A percentile compares a stretch with the other conserved stretches of the same genome.
These are phyloP conservation scores for Hemichromis elongatus DNA, from an alignment of 2,113 vertebrate genomes.

Conservation along the genomic window DNA sequence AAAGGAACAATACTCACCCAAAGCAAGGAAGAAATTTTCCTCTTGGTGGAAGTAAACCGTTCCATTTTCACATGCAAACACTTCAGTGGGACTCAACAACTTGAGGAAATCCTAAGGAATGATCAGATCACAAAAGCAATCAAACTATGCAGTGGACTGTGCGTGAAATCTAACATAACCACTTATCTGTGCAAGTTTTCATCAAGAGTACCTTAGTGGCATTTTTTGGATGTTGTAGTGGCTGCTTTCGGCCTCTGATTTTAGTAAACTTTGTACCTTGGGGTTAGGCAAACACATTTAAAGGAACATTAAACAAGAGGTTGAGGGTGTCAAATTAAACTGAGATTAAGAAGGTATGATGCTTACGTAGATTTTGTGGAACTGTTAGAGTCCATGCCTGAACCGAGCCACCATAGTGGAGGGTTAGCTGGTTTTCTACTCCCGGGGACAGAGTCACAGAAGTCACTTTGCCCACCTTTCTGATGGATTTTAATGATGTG, in stretches of 20 bases:
- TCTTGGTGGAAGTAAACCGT: constrained; percentile 59
- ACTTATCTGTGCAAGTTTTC: background rate
- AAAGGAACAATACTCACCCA: constrained; percentile 37
- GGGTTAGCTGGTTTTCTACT: constrained; percentile 40
- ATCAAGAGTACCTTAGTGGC: constrained; percentile 24
- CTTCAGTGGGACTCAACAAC: constrained; percentile 18
- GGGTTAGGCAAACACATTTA: background rate
- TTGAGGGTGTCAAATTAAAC: background rate
- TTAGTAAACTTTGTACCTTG: constrained; percentile 36
- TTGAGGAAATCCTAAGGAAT: constrained; percentile 35
- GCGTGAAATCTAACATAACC: background rate
- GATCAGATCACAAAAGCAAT: background rate
- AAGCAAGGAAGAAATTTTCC: constrained; percentile 53
- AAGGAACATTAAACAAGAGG: background rate
- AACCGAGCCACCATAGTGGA: constrained; percentile 1
- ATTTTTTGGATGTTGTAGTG: background rate
- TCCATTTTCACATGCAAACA: constrained; percentile 64
- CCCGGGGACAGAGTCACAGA: constrained; percentile 47
- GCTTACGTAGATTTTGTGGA: constrained; percentile 36
- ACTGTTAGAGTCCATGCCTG: constrained; percentile 45
- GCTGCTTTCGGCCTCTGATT: constrained; percentile 38
- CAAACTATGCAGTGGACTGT: background rate
- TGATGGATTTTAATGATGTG: constrained; percentile 22
- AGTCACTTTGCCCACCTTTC: constrained; percentile 12
- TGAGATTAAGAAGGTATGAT: background rate